Conservation (phyloP, 35 echinoderm and acorn worm species). For the Patiria miniata region DNA sequence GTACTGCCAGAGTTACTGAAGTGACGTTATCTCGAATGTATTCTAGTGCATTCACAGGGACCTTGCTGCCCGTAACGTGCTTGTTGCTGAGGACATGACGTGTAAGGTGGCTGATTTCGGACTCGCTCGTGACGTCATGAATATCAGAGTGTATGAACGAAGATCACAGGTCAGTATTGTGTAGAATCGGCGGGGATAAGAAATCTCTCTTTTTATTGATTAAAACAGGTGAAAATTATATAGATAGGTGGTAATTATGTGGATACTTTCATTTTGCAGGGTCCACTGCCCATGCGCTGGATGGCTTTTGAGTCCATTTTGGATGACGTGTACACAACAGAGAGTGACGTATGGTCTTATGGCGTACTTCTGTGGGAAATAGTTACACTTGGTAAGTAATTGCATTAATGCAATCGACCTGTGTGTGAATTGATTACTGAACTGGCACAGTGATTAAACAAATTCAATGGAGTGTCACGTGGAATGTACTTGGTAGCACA, state of each 20-base stretch:
- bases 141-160: neutral
- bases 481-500: too few species aligned
- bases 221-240: too few species aligned
- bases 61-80: slow-evolving; percentile 72
- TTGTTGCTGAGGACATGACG: slow-evolving; percentile 61
- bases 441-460: too few species aligned
- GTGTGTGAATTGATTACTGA: too few species aligned
- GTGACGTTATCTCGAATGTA: too few species aligned
- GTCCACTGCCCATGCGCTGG: slow-evolving; percentile 74
- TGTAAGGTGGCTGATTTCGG: slow-evolving; percentile 84
- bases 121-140: slow-evolving; percentile 68
- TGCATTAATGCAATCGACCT: too few species aligned
- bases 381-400: slow-evolving; percentile 74
- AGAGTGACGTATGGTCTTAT: slow-evolving; percentile 81
- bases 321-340: slow-evolving; percentile 61
- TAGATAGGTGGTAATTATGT: too few species aligned
- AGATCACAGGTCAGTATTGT: neutral
- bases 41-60: slow-evolving; percentile 82
- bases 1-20: too few species aligned
- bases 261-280: too few species aligned
- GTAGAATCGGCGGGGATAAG: too few species aligned
- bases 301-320: slow-evolving; percentile 85
- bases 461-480: too few species aligned
- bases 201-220: too few species aligned
- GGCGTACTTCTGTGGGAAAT: slow-evolving; percentile 85